Conservation (phyloP, 2,888 invertebrate species). For the Elmis aenea region DNA sequence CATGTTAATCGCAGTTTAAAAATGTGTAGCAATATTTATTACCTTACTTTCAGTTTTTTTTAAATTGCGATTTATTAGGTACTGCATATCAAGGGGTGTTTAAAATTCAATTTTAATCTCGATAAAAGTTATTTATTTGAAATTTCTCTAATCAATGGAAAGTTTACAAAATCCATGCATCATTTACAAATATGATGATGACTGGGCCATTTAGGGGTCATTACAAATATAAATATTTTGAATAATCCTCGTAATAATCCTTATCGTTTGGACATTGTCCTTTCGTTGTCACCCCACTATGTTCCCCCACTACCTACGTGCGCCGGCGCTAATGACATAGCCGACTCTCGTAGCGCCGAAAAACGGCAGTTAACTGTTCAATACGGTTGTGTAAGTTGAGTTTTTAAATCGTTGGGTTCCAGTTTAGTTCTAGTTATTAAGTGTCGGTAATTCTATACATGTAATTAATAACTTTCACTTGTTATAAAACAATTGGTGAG, state of each 20-base stretch:
- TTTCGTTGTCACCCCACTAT: conserved; percentile 22
- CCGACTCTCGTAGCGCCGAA: conserved; percentile 23
- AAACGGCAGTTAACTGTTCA: conserved; percentile 25
- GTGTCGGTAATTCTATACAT: conserved; percentile 10
- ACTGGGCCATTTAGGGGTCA: conserved; percentile 6
- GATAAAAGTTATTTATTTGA: too few relatives aligned
- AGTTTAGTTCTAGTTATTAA: too few relatives aligned
- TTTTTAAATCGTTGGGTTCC: conserved; percentile 6
- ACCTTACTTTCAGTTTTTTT: too few relatives aligned
- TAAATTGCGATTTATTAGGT: too few relatives aligned
- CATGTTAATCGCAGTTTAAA: too few relatives aligned
- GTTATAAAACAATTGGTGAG: too few relatives aligned
- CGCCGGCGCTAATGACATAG: conserved; percentile 28
- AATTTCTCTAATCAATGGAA: too few relatives aligned
- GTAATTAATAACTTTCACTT: conserved; percentile 8
- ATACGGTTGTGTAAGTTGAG: conserved; percentile 16
- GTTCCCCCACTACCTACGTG: conserved; percentile 19
- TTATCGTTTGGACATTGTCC: conserved; percentile 25
- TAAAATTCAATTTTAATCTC: too few relatives aligned
- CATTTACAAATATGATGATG: conserved; percentile 4
- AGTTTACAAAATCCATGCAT: too few relatives aligned
- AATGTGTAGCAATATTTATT: too few relatives aligned
- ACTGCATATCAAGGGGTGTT: too few relatives aligned
- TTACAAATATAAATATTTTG: conserved; percentile 9
- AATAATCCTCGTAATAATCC: conserved; percentile 15